A percentile compares a stretch with the other conserved stretches of the same genome.
phyloP scores from a whole-genome alignment of 2,797 vertebrate genomes.

The Limnodromus scolopaceus region DNA sequence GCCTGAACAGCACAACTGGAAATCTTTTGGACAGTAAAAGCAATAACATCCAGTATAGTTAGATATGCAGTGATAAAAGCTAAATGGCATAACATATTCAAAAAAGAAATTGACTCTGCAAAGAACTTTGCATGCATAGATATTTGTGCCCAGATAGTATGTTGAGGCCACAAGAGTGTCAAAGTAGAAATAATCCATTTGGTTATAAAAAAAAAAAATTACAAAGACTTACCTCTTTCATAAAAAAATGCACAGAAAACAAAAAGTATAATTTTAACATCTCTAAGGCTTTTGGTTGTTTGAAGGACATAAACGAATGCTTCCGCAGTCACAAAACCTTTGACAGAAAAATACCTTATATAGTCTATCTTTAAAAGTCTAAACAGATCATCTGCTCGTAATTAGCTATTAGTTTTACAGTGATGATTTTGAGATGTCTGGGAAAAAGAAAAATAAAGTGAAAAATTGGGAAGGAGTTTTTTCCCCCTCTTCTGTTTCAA shows the following conservation, averaged over 20 bases:
- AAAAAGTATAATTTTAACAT: conserved; percentile 69
- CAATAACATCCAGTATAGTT: neutral
- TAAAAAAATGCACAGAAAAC: conserved; percentile 64
- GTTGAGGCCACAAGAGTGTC: neutral
- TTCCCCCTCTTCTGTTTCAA: neutral
- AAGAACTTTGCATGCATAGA: neutral
- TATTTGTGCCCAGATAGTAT: neutral
- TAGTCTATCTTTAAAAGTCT: neutral
- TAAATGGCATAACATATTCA: neutral
- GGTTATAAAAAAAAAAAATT: neutral
- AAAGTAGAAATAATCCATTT: neutral
- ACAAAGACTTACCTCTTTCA: conserved; percentile 45
- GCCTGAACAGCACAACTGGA: neutral
- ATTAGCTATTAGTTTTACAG: neutral
- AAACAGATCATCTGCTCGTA: neutral
- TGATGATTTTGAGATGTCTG: neutral
- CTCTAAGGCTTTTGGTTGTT: neutral
- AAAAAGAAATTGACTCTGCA: neutral
- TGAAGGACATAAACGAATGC: conserved; percentile 68
- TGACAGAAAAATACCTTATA: neutral
- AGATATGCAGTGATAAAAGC: neutral
- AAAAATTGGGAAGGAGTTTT: neutral
- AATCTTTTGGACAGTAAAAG: neutral
- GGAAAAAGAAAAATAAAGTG: neutral
- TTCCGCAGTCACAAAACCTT: conserved; percentile 67